Conservation (phyloP, 2,797 vertebrate genomes). For the Cyprinodon diabolis region DNA sequence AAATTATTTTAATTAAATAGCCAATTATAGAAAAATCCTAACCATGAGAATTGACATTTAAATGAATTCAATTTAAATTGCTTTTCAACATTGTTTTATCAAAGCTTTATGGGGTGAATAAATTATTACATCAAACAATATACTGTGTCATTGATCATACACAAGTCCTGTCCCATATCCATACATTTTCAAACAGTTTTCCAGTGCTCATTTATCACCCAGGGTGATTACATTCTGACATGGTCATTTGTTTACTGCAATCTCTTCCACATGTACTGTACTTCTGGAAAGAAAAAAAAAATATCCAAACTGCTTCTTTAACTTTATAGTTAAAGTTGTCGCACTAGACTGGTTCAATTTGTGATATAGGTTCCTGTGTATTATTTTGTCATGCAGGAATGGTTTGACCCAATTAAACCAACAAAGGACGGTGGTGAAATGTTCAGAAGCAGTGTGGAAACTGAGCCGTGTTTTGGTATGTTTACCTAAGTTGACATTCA, state of each 20-base stretch:
- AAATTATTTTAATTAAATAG: conserved; percentile 99
- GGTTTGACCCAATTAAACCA: conserved; percentile 30
- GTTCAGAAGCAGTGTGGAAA: conserved; percentile 27
- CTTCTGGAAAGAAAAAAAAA: conserved; percentile 21
- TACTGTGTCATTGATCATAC: conserved; percentile 97
- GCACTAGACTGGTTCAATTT: conserved; percentile 13
- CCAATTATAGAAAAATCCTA: conserved; percentile 99
- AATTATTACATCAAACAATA: conserved; percentile 99
- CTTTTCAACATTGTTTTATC: conserved; percentile 99
- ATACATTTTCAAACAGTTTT: conserved; percentile 81
- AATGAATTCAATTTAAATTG: conserved; percentile 99
- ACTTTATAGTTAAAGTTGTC: conserved; percentile 8
- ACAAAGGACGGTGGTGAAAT: conserved; percentile 24
- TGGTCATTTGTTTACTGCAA: conserved; percentile 77
- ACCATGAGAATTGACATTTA: conserved; percentile 99
- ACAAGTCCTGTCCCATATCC: conserved; percentile 86
- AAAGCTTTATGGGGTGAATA: conserved; percentile 99
- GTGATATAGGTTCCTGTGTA: neutral
- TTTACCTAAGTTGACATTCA: conserved; percentile 65
- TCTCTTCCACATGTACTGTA: conserved; percentile 67
- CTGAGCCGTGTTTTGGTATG: conserved; percentile 44
- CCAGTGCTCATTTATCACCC: conserved; percentile 74
- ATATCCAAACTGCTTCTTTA: neutral
- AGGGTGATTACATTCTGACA: conserved; percentile 80
- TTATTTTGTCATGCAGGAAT: conserved; percentile 14